Evolutionary conservation across 2,888 invertebrate genomes (phyloP).

Genomic region (Protonemura montana): DNA sequence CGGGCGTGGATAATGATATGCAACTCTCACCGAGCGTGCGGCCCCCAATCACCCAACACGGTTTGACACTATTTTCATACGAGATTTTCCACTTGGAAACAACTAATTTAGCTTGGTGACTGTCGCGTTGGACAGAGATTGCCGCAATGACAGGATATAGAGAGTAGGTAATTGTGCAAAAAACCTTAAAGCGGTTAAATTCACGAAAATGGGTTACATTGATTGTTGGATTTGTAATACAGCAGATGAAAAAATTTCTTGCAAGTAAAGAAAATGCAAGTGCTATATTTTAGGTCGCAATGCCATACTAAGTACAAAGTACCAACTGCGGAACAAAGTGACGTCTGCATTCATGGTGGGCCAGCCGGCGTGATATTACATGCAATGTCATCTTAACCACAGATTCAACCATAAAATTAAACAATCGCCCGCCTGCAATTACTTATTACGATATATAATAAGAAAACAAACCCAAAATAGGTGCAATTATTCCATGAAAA

Average conservation of each 20-base stretch:
- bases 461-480: slow-evolving; percentile 8
- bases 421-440: neutral
- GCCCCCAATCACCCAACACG: neutral
- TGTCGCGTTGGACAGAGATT: neutral
- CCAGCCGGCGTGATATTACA: neutral
- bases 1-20: slow-evolving; percentile 26
- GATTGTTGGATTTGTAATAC: neutral
- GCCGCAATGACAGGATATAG: neutral
- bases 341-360: neutral
- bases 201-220: neutral
- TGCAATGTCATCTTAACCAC: slow-evolving; percentile 23
- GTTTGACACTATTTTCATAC: neutral
- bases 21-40: neutral
- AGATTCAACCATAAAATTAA: neutral
- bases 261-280: neutral
- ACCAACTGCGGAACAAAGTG: neutral
- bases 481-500: neutral
- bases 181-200: neutral
- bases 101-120: neutral
- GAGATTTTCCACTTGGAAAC: neutral
- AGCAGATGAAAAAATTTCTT: neutral
- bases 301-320: neutral
- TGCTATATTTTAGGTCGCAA: neutral
- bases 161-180: neutral
- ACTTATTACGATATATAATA: neutral